Percentiles rank a stretch among this genome's conserved stretches.
These are phyloP conservation scores for Ceryle rudis DNA, from an alignment of 2,797 vertebrate species.

Conservation along the genomic window DNA sequence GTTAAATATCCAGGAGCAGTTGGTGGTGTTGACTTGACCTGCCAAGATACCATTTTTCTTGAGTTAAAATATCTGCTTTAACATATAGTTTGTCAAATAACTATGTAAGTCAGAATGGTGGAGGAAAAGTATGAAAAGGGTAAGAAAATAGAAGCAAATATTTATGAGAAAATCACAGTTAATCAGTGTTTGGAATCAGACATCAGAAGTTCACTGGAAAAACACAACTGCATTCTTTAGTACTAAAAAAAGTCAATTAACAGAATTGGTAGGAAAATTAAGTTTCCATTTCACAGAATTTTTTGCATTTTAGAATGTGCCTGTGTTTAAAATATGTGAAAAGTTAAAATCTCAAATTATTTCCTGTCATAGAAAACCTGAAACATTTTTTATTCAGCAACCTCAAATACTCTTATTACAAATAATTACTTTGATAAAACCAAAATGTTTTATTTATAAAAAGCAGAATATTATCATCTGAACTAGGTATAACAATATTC, in stretches of 20 bases:
- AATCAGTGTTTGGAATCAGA: not conserved
- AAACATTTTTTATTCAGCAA: not conserved
- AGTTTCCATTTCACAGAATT: not conserved
- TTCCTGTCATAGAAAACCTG: not conserved
- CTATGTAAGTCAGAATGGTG: not conserved
- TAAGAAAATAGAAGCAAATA: not conserved
- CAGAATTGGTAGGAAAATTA: not conserved
- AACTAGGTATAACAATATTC: not conserved
- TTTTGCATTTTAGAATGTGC: not conserved
- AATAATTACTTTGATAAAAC: constrained; percentile 59
- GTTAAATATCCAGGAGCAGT: not conserved
- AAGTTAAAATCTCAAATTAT: not conserved
- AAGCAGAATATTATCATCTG: constrained; percentile 19
- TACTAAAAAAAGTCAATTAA: not conserved
- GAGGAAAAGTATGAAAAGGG: not conserved
- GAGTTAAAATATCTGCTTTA: not conserved
- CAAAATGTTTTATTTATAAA: constrained; percentile 54
- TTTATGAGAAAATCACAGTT: not conserved
- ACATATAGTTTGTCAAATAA: not conserved
- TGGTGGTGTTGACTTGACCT: not conserved
- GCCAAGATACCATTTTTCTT: not conserved
- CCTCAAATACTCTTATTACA: constrained; percentile 45
- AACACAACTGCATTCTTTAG: not conserved
- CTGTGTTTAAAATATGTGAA: not conserved
- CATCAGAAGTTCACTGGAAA: not conserved